Conservation (phyloP, 2,797 vertebrate species). For the Cynopterus sphinx region DNA sequence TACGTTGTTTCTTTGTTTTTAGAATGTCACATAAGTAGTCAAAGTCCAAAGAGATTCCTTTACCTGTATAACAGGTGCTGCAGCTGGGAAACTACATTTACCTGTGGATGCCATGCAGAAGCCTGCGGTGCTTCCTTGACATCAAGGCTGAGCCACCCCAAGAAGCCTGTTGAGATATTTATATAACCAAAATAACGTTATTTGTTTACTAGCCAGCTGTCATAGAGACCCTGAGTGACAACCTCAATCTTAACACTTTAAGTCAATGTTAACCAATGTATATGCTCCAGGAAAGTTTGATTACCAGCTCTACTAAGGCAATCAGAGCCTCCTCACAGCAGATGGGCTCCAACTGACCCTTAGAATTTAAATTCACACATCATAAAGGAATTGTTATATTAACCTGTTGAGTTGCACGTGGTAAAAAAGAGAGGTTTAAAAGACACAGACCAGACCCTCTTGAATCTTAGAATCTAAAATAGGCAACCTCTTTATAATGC, state of each 20-base stretch:
- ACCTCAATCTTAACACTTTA: neutral
- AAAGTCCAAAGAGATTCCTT: neutral
- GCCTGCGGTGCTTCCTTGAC: constrained; percentile 87
- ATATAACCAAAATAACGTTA: constrained; percentile 47
- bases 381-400: neutral
- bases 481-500: neutral
- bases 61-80: neutral
- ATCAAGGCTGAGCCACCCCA: constrained; percentile 92
- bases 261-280: neutral
- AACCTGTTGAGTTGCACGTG: neutral
- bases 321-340: neutral
- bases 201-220: neutral
- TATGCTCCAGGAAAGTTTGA: neutral
- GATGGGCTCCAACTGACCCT: rapidly evolving
- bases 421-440: neutral
- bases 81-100: constrained; percentile 63
- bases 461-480: neutral
- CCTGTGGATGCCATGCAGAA: constrained; percentile 90
- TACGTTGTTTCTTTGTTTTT: constrained; percentile 48
- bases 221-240: neutral
- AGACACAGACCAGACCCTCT: neutral
- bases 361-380: neutral
- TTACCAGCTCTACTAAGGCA: neutral
- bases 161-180: constrained; percentile 88
- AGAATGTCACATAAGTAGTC: neutral